Percentiles rank a stretch among this genome's conserved stretches.
Conservation (phyloP, 2,797 vertebrate genomes). For the Novumbra hubbsi region DNA sequence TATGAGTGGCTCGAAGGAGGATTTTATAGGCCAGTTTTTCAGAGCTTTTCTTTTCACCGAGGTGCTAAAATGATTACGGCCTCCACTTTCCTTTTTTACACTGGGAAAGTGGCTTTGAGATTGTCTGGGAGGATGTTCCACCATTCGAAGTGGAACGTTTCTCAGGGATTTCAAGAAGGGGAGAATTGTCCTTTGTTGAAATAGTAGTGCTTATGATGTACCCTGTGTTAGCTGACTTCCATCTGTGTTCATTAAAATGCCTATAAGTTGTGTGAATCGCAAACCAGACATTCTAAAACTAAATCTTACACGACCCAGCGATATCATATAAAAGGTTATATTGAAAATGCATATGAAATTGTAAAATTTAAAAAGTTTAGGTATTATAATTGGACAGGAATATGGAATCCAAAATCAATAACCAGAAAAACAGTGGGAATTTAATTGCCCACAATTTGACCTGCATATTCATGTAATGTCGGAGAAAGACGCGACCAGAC, state of each 20-base stretch:
- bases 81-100: conserved; percentile 9
- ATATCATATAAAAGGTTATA: not conserved
- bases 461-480: conserved; percentile 17
- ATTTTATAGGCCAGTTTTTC: conserved; percentile 23
- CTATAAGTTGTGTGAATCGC: not conserved
- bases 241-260: not conserved
- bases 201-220: not conserved
- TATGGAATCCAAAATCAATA: conserved; percentile 5
- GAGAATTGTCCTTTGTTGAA: conserved; percentile 1
- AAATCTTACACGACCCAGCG: not conserved
- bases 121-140: not conserved
- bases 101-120: not conserved
- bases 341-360: too few relatives aligned
- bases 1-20: not conserved
- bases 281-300: not conserved
- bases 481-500: conserved; percentile 1
- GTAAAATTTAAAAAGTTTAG: not conserved
- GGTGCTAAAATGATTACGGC: conserved; percentile 15
- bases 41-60: conserved; percentile 9
- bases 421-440: conserved; percentile 1
- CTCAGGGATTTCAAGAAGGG: not conserved
- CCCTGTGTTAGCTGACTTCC: not conserved
- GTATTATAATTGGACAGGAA: conserved; percentile 2
- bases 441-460: conserved; percentile 15
- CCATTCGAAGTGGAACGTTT: not conserved